These are phyloP conservation scores for Cheilosia vernalis DNA, from an alignment of 2,888 invertebrate species.

Conservation along the genomic window DNA sequence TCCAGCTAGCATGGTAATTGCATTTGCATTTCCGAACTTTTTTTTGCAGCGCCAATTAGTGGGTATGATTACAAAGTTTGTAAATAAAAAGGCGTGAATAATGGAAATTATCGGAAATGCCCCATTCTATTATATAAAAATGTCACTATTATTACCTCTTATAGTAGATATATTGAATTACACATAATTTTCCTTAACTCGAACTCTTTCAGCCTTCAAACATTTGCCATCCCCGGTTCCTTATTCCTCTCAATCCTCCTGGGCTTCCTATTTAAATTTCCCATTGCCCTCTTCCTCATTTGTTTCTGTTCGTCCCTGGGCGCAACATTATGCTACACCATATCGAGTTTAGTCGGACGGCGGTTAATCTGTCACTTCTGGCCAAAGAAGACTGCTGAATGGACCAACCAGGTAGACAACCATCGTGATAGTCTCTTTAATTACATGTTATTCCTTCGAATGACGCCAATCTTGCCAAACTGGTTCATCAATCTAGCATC, in stretches of 20 bases:
- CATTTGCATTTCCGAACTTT: too few species aligned
- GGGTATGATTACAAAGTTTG: too few species aligned
- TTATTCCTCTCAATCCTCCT: slow-evolving; percentile 98
- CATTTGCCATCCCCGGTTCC: slow-evolving; percentile 99
- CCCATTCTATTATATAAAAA: too few species aligned
- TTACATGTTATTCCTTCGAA: slow-evolving; percentile 97
- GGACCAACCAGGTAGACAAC: slow-evolving; percentile 92
- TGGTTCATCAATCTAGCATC: slow-evolving; percentile 96
- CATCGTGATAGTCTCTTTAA: slow-evolving; percentile 95
- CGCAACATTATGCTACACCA: slow-evolving; percentile 96
- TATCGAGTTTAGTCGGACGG: slow-evolving; percentile 95
- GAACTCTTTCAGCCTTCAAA: slow-evolving; percentile 90
- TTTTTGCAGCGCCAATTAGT: too few species aligned
- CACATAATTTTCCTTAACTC: slow-evolving; percentile 80
- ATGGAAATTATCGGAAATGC: too few species aligned
- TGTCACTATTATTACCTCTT: not conserved
- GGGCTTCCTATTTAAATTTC: slow-evolving; percentile 98
- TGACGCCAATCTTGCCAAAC: slow-evolving; percentile 98
- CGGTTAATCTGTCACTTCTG: slow-evolving; percentile 93
- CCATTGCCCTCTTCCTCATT: slow-evolving; percentile 93
- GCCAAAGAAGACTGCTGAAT: slow-evolving; percentile 92
- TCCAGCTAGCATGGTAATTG: too few species aligned
- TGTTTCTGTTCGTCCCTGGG: slow-evolving; percentile 98
- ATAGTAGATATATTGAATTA: not conserved
- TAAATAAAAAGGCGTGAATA: too few species aligned